Base-by-base conservation (phyloP, 2,888 invertebrate genomes). In the Dilophus febrilis region DNA sequence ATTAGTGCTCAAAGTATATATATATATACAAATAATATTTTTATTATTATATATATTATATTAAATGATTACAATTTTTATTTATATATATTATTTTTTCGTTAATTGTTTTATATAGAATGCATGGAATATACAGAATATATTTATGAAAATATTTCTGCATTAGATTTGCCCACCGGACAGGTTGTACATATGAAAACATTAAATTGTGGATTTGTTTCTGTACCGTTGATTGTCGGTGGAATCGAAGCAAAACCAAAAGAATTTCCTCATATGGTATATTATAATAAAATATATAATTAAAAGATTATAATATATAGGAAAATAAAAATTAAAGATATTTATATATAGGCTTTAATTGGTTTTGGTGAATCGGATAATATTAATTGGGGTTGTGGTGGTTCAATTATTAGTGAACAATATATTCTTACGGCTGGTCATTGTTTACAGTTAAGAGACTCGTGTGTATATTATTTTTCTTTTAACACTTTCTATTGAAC, bases 371-470 rank as follows among this genome's bases (percentile, higher is more conserved):
- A 36, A 13, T 32, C 44, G 4, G 43, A 40, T 32, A 38, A 44
- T 2, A 46, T 55, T 26, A 6, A 27, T 1, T 64, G 59, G 60
- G 26, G 37, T 2, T 72, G 72, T 50, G 71, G 71, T 3, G 73
- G 71, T 2, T 62, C 65, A 2, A 50, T 72, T 18, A 60, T 72
- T 14, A 65, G 66, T 29, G 58, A 64, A 10, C 52, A 52, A 35
- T 68, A 63, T 53, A 60, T 72, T 4, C 50, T 72, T n/a, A 68
- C 70, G 2, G 71, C 72, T 8, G 71, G 69, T 1, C 72, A 72
- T 47, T 72, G 72, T 45, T 44, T 47, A 4, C 27, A 34, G 6
- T 18, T 19, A 18, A 16, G 34, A 34, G 34, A 34, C 8, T 18
- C 7, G 34, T 34, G n/a, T 40, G 33, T 29, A 19, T 11, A 18